Percentiles rank a stretch among this genome's conserved stretches.
phyloP scores from a whole-genome alignment of 2,113 vertebrate species.

The Aldabrachelys gigantea region DNA sequence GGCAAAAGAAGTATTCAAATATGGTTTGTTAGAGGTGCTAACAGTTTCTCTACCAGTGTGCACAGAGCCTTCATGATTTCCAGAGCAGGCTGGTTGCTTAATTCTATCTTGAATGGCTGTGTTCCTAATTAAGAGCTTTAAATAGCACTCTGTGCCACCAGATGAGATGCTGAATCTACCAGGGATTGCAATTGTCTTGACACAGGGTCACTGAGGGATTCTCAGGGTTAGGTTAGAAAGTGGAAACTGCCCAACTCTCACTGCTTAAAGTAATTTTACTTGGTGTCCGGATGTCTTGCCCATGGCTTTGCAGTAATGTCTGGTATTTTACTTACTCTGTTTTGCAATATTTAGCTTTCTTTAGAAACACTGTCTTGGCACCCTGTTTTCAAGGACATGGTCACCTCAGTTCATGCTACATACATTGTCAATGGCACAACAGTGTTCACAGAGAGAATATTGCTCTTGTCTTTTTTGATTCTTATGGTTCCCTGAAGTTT shows the following conservation, averaged over 20 bases:
- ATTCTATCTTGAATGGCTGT: fast-evolving
- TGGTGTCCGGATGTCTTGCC: not conserved
- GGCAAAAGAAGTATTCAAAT: not conserved
- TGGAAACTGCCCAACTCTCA: not conserved
- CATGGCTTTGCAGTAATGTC: not conserved
- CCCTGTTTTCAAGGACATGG: not conserved
- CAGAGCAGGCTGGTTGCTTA: fast-evolving
- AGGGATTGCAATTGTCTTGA: fast-evolving
- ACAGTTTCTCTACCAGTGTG: not conserved
- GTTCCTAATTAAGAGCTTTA: fast-evolving
- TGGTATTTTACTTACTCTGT: not conserved
- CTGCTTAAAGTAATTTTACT: not conserved
- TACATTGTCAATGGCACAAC: not conserved
- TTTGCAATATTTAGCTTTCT: not conserved
- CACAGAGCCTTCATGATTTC: fast-evolving
- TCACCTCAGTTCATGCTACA: not conserved
- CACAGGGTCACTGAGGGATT: not conserved
- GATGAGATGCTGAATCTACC: fast-evolving
- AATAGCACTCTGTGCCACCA: not conserved
- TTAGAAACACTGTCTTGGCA: not conserved
- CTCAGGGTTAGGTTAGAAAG: not conserved
- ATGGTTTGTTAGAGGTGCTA: not conserved
- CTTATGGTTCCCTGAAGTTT: not conserved
- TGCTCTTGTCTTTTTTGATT: not conserved
- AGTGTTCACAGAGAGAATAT: not conserved